phyloP scores from a whole-genome alignment of 2,797 vertebrate genomes.

The Octomys mimax region DNA sequence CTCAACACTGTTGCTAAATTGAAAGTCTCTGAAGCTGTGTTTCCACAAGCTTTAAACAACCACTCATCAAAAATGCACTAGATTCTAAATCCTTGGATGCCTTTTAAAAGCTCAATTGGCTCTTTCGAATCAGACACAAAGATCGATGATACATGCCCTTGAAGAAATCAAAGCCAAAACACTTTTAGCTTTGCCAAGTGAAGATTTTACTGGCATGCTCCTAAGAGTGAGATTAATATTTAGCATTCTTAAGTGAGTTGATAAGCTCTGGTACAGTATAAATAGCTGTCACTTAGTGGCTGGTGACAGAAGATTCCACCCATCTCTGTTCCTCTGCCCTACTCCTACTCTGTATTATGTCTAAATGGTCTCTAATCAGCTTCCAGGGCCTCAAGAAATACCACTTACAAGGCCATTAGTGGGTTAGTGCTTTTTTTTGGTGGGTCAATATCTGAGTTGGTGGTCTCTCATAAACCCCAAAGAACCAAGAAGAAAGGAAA shows the following conservation, averaged over 20 bases:
- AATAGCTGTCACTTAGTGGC: conserved; percentile 32
- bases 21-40: neutral
- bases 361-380: conserved; percentile 42
- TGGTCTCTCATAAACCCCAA: conserved; percentile 11
- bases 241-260: conserved; percentile 60
- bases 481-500: conserved; percentile 14
- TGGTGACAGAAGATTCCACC: conserved; percentile 19
- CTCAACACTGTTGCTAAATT: neutral
- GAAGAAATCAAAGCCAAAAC: conserved; percentile 72
- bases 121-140: conserved; percentile 67
- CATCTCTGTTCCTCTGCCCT: neutral
- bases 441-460: conserved; percentile 21
- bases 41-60: conserved; percentile 65
- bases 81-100: conserved; percentile 62
- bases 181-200: conserved; percentile 51
- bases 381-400: neutral
- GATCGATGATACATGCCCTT: conserved; percentile 64
- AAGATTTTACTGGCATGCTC: conserved; percentile 56
- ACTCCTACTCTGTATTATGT: neutral
- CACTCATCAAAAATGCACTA: conserved; percentile 57
- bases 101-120: conserved; percentile 30
- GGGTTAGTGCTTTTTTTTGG: neutral
- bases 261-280: conserved; percentile 25
- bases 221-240: neutral
- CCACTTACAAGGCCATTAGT: neutral